Evolutionary conservation across 2,888 invertebrate genomes (phyloP).

Genomic region (Ceramica pisi): DNA sequence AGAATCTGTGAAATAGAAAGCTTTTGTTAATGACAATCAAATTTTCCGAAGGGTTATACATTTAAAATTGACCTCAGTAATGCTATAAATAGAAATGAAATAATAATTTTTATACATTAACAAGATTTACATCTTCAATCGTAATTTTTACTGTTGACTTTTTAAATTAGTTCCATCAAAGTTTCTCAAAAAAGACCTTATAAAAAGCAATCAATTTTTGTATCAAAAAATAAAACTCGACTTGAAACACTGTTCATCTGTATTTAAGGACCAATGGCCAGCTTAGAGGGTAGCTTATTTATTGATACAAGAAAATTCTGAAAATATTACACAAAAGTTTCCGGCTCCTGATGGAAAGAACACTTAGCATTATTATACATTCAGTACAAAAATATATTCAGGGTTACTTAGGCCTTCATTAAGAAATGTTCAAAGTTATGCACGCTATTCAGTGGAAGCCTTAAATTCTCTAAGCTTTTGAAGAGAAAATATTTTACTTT

Average conservation of each 20-base stretch:
- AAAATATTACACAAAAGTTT: slow-evolving; percentile 25
- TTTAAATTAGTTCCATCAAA: neutral
- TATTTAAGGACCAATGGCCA: slow-evolving; percentile 5
- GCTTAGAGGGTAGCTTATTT: slow-evolving; percentile 24
- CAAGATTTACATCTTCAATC: neutral
- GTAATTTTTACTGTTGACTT: slow-evolving; percentile 1
- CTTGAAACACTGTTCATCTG: slow-evolving; percentile 27
- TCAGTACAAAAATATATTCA: slow-evolving; percentile 33
- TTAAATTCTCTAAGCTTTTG: slow-evolving; percentile 33
- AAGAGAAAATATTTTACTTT: slow-evolving; percentile 16
- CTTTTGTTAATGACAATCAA: neutral
- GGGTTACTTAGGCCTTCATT: slow-evolving; percentile 24
- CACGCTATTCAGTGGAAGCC: slow-evolving; percentile 16
- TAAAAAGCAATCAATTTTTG: slow-evolving; percentile 1
- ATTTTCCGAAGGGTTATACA: neutral
- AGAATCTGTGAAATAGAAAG: slow-evolving; percentile 91
- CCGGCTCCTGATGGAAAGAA: slow-evolving; percentile 34
- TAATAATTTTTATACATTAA: neutral
- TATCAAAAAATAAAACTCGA: slow-evolving; percentile 9
- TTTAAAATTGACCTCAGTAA: slow-evolving; percentile 10
- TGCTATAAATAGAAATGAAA: slow-evolving; percentile 12
- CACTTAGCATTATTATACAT: slow-evolving; percentile 40
- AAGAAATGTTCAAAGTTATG: slow-evolving; percentile 36
- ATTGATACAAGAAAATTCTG: slow-evolving; percentile 18
- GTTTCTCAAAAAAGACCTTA: slow-evolving; percentile 7